A percentile compares a stretch with the other conserved stretches of the same genome.
These are phyloP conservation scores for Pristis pectinata DNA, from an alignment of 2,797 vertebrate genomes.

Conservation along the genomic window DNA sequence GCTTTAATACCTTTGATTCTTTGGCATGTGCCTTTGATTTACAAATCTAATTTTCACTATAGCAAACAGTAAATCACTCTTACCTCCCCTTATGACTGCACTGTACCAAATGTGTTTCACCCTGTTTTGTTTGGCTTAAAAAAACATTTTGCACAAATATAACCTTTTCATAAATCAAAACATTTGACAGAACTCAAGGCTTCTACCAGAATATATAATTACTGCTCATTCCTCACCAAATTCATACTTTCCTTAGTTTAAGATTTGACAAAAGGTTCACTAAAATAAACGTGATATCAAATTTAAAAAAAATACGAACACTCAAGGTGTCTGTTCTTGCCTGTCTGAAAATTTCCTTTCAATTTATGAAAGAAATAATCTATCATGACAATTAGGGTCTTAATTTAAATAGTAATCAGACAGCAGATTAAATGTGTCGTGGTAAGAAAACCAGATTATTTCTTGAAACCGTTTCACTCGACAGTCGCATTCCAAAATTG, in stretches of 20 bases:
- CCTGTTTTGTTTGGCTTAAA: no score
- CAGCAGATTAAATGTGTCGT: slow-evolving; percentile 14
- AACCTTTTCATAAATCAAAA: no score
- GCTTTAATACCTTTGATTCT: no score
- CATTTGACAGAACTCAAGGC: no score
- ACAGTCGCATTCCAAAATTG: slow-evolving; percentile 31
- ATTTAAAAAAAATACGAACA: background rate
- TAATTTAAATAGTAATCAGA: slow-evolving; percentile 36
- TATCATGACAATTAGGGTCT: slow-evolving; percentile 35
- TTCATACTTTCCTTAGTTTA: background rate
- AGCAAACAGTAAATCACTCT: no score
- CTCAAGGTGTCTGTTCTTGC: background rate
- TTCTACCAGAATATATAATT: background rate
- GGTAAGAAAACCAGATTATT: slow-evolving; percentile 28
- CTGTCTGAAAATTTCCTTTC: background rate
- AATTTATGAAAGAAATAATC: slow-evolving; percentile 29
- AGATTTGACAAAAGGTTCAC: background rate
- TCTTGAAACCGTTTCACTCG: slow-evolving; percentile 5
- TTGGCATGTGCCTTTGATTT: no score
- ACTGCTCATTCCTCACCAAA: background rate
- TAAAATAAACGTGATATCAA: background rate
- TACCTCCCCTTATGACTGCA: no score
- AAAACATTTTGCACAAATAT: no score
- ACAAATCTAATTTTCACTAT: no score
- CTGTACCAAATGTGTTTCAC: no score